Evolutionary conservation across 2,113 vertebrate species (phyloP).

Genomic region (Carassius gibelio): DNA sequence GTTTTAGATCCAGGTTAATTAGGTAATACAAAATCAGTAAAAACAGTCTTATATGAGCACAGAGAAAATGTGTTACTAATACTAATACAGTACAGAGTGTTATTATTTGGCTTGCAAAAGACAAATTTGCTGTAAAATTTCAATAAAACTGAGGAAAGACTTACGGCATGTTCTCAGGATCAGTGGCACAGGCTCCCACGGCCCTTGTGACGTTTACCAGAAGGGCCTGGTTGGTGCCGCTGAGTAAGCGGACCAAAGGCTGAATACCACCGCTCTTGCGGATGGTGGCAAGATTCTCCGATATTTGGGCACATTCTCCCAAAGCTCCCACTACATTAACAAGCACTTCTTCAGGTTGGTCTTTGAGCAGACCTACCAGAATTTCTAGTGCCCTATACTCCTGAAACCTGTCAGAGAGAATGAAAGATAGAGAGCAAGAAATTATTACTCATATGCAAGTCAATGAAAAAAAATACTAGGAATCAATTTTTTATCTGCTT

Average conservation of each 20-base stretch:
- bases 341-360: conserved; percentile 93
- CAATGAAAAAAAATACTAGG: neutral
- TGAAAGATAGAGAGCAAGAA: neutral
- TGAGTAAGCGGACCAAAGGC: conserved; percentile 85
- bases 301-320: conserved; percentile 87
- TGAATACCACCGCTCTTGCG: conserved; percentile 85
- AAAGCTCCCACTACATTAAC: conserved; percentile 89
- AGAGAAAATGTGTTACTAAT: conserved; percentile 44
- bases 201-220: conserved; percentile 91
- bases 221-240: conserved; percentile 82
- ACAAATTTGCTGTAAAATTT: conserved; percentile 5
- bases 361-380: conserved; percentile 82
- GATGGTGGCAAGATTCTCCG: conserved; percentile 77
- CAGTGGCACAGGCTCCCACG: conserved; percentile 87
- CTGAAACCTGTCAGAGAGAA: conserved; percentile 78
- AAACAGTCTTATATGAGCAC: conserved; percentile 45
- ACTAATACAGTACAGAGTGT: neutral
- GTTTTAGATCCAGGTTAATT: conserved; percentile 43
- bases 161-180: conserved; percentile 88
- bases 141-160: conserved; percentile 51
- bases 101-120: no score
- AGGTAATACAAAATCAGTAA: conserved; percentile 41
- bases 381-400: conserved; percentile 80
- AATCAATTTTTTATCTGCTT: neutral
- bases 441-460: neutral